Evolutionary conservation across 2,113 vertebrate genomes (phyloP).

Genomic region (Dicerorhinus sumatrensis): DNA sequence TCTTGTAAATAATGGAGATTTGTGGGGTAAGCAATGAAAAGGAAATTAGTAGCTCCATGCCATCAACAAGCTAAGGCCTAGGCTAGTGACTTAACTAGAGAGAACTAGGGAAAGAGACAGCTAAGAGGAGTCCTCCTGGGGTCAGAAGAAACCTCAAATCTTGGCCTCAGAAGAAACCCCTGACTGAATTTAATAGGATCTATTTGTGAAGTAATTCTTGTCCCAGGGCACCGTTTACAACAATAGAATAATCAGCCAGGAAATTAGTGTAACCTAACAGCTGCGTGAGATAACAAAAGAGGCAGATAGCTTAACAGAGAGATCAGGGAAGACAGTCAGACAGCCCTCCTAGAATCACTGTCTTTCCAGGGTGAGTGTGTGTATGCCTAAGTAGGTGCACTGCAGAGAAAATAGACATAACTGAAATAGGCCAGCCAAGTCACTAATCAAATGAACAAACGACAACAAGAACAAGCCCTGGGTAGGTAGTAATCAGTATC

Average conservation of each 20-base stretch:
- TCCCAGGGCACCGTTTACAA: not conserved
- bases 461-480: not conserved
- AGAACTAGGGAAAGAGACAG: not conserved
- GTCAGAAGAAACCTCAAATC: not conserved
- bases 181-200: not conserved
- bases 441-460: not conserved
- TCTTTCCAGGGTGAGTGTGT: not conserved
- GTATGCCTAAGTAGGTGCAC: not conserved
- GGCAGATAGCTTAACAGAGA: not conserved
- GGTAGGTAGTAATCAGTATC: not conserved
- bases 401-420: not conserved
- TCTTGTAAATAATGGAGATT: not conserved
- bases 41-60: not conserved
- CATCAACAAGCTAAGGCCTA: too few relatives aligned
- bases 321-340: not conserved
- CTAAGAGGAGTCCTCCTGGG: not conserved
- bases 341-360: too few relatives aligned
- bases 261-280: not conserved
- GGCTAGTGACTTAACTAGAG: not conserved
- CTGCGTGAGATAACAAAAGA: not conserved
- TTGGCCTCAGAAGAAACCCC: not conserved
- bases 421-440: not conserved
- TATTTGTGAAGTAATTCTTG: not conserved
- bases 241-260: not conserved
- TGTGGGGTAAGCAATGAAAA: not conserved